Percentiles rank a stretch among this genome's conserved stretches.
phyloP scores from a whole-genome alignment of 2,888 invertebrate genomes.

The Cinara cedri region DNA sequence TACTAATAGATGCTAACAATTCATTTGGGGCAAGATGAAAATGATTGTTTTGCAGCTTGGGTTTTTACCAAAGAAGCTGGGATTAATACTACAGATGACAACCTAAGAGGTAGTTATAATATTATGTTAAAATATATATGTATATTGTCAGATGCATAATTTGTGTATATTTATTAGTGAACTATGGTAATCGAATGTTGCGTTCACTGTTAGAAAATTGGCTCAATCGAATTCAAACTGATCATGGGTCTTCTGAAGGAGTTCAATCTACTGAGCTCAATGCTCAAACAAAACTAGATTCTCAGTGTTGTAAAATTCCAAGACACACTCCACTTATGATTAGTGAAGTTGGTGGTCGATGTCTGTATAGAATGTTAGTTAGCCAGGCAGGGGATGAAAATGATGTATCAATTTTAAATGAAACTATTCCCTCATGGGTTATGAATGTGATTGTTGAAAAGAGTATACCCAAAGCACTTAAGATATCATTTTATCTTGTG shows the following conservation, averaged over 20 bases:
- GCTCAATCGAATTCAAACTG: conserved; percentile 76
- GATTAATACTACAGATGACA: conserved; percentile 75
- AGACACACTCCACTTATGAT: conserved; percentile 96
- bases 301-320: conserved; percentile 69
- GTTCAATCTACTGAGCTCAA: conserved; percentile 35
- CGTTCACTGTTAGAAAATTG: conserved; percentile 96
- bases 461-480: conserved; percentile 92
- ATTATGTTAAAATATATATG: background rate
- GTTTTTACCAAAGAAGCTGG: conserved; percentile 95
- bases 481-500: conserved; percentile 94
- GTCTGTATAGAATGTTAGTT: conserved; percentile 85
- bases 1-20: conserved; percentile 86
- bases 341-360: conserved; percentile 94
- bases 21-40: conserved; percentile 95
- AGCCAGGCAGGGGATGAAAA: conserved; percentile 94
- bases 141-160: background rate
- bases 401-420: conserved; percentile 87
- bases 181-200: conserved; percentile 90
- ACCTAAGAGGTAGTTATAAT: conserved; percentile 71
- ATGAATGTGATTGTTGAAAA: conserved; percentile 92
- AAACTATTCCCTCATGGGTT: conserved; percentile 95
- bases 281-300: conserved; percentile 49
- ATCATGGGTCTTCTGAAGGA: conserved; percentile 65
- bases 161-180: conserved; percentile 68
- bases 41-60: conserved; percentile 98